These are phyloP conservation scores for Notospermus geniculatus DNA, from an alignment of 1,140 invertebrate species.

Conservation along the genomic window DNA sequence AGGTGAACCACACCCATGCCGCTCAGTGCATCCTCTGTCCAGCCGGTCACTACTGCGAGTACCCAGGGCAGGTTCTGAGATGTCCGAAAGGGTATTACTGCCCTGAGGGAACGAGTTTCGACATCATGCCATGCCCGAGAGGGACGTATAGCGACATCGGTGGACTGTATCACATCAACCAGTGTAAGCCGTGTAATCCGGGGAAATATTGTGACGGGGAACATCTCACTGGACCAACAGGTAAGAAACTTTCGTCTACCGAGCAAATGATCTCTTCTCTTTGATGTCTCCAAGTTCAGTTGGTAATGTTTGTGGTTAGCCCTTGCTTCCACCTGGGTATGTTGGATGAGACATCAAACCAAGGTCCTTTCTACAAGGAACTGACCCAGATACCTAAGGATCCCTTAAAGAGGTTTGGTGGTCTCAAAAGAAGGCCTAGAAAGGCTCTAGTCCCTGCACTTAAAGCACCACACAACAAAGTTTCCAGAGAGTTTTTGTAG, in stretches of 20 bases:
- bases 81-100: slow-evolving; percentile 49
- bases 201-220: slow-evolving; percentile 47
- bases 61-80: slow-evolving; percentile 31
- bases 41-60: slow-evolving; percentile 46
- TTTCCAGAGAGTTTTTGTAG: background rate
- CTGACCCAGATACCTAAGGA: background rate
- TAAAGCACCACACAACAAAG: no score
- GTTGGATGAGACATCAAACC: no score
- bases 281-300: no score
- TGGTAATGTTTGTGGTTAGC: no score
- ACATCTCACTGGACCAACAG: slow-evolving; percentile 41
- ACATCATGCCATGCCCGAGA: slow-evolving; percentile 46
- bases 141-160: slow-evolving; percentile 46
- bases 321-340: no score
- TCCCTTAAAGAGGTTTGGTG: background rate
- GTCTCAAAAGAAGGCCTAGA: background rate
- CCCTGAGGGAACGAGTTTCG: slow-evolving; percentile 43
- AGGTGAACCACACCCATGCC: slow-evolving; percentile 52
- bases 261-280: no score
- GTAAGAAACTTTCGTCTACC: slow-evolving; percentile 28
- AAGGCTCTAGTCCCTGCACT: no score
- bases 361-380: no score
- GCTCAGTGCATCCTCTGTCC: slow-evolving; percentile 40
- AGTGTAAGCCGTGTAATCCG: slow-evolving; percentile 45
- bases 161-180: slow-evolving; percentile 36